Evolutionary conservation across 2,113 vertebrate genomes (phyloP).

Genomic region (Calonectris borealis): DNA sequence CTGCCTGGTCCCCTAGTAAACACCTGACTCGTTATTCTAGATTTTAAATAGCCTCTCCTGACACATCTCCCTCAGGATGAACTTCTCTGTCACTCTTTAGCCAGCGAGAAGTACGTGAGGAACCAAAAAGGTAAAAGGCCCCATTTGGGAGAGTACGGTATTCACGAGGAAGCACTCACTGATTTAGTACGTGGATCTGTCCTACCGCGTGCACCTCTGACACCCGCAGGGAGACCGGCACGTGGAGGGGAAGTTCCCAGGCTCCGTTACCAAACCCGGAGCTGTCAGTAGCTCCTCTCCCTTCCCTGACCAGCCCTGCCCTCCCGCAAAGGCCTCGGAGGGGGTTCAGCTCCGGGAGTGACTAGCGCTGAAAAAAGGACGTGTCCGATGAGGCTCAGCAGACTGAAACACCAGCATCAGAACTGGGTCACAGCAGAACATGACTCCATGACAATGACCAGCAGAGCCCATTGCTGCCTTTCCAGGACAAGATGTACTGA

Average conservation of each 20-base stretch:
- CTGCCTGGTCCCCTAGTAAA: not conserved
- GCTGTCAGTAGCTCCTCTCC: not conserved
- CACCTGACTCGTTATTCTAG: not conserved
- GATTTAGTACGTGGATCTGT: not conserved
- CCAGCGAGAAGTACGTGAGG: accelerated
- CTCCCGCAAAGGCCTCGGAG: not conserved
- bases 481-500: not conserved
- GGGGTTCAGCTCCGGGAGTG: not conserved
- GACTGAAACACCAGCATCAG: not conserved
- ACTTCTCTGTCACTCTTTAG: not conserved
- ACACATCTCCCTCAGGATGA: not conserved
- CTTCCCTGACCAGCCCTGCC: not conserved
- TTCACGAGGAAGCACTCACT: not conserved
- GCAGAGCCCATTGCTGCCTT: not conserved
- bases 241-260: not conserved
- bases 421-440: not conserved
- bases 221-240: not conserved
- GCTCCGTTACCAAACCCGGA: not conserved
- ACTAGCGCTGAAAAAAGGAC: not conserved
- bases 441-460: not conserved
- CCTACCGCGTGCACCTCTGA: not conserved
- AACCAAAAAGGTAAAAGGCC: not conserved
- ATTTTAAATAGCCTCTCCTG: not conserved
- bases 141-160: accelerated
- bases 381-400: not conserved